These are phyloP conservation scores for Forficula auricularia DNA, from an alignment of 1,140 invertebrate genomes.

Conservation along the genomic window DNA sequence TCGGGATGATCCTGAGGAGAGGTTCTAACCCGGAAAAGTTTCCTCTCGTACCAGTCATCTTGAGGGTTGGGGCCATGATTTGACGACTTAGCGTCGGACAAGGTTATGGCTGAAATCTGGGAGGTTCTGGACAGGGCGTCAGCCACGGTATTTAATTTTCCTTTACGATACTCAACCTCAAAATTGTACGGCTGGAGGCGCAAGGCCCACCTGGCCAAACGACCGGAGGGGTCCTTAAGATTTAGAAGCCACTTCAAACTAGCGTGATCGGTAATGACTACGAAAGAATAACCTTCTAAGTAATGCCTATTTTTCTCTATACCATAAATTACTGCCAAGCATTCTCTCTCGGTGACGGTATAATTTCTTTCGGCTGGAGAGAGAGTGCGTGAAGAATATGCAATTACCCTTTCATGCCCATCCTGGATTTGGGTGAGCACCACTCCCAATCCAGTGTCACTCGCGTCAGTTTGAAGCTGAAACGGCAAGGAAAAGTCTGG, in stretches of 20 bases:
- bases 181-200: conserved; percentile 20
- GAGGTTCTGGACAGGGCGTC: conserved; percentile 13
- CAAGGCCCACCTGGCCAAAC: conserved; percentile 21
- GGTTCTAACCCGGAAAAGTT: not conserved
- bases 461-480: conserved; percentile 22
- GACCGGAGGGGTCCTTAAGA: conserved; percentile 23
- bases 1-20: not conserved
- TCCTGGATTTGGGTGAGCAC: conserved; percentile 20
- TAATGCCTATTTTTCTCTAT: conserved; percentile 27
- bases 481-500: conserved; percentile 22
- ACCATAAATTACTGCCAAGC: conserved; percentile 25
- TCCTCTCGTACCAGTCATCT: not conserved
- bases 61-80: not conserved
- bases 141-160: conserved; percentile 12
- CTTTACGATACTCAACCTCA: conserved; percentile 13
- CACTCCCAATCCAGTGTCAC: conserved; percentile 19
- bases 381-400: conserved; percentile 23
- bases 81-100: not conserved
- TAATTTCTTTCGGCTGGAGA: conserved; percentile 24
- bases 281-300: conserved; percentile 23
- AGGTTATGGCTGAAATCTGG: too few relatives aligned
- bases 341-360: conserved; percentile 26
- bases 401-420: conserved; percentile 13
- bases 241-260: conserved; percentile 22
- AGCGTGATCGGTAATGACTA: conserved; percentile 25